A percentile compares a stretch with the other conserved stretches of the same genome.
phyloP scores from a whole-genome alignment of 2,113 vertebrate genomes.

The Pluvialis apricaria region DNA sequence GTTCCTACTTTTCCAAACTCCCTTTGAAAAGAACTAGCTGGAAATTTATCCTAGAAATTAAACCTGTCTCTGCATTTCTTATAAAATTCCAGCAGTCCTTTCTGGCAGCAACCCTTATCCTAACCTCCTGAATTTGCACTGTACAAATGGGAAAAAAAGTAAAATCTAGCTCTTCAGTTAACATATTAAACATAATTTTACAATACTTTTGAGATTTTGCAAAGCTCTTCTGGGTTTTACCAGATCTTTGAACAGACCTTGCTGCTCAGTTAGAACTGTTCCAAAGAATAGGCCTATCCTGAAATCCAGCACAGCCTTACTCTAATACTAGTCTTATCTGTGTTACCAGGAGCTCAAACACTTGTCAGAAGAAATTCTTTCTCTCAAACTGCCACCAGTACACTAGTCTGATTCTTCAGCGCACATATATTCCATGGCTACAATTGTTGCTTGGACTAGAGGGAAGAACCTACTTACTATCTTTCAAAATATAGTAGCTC shows the following conservation, averaged over 20 bases:
- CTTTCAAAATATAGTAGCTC: not conserved
- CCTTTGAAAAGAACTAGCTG: not conserved
- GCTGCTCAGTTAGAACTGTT: not conserved
- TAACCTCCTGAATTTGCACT: not conserved
- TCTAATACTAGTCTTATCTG: not conserved
- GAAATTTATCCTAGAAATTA: not conserved
- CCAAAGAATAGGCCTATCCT: not conserved
- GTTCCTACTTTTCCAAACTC: not conserved
- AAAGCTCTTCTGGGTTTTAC: not conserved
- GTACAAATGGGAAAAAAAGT: not conserved
- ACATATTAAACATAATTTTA: not conserved
- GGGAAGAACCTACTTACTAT: not conserved
- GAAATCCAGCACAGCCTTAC: not conserved
- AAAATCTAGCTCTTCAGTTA: not conserved
- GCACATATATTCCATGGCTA: not conserved
- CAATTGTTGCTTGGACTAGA: not conserved
- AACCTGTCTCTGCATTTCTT: not conserved
- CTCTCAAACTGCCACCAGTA: not conserved
- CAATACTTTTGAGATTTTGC: not conserved
- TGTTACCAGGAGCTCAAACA: not conserved
- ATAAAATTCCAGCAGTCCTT: not conserved
- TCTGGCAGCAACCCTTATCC: not conserved
- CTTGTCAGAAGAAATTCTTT: not conserved
- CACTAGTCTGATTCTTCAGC: not conserved
- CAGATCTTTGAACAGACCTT: not conserved